A percentile compares a stretch with the other conserved stretches of the same genome.
Evolutionary conservation across 1,140 invertebrate species (phyloP).

Genomic region (Aphidius ervi): DNA sequence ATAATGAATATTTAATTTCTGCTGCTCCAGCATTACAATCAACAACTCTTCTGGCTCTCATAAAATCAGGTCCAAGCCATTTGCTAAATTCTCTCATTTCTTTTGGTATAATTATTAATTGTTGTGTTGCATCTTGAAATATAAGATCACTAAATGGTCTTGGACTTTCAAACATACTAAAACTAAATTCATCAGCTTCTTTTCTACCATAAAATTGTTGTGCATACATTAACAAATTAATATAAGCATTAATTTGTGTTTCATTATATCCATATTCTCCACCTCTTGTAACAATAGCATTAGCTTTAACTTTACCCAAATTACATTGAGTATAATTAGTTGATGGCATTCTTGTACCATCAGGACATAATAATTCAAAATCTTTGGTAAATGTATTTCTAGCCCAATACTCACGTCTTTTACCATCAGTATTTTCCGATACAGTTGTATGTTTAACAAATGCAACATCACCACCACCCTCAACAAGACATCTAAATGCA

Average conservation of each 20-base stretch:
- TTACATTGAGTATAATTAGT: constrained; percentile 82
- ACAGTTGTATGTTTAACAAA: constrained; percentile 93
- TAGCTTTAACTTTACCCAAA: constrained; percentile 85
- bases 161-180: constrained; percentile 83
- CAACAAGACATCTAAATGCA: constrained; percentile 88
- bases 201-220: constrained; percentile 87
- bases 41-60: constrained; percentile 71
- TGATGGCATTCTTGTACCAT: constrained; percentile 77
- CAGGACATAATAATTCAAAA: constrained; percentile 89
- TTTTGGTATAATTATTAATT: constrained; percentile 67
- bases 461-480: constrained; percentile 91
- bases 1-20: constrained; percentile 32
- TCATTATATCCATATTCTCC: constrained; percentile 67
- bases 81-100: constrained; percentile 61
- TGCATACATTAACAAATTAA: constrained; percentile 84
- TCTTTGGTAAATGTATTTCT: constrained; percentile 87
- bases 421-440: constrained; percentile 84
- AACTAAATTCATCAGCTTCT: constrained; percentile 80
- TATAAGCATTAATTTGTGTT: constrained; percentile 76
- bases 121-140: constrained; percentile 87
- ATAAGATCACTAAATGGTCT: constrained; percentile 82
- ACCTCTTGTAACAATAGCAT: constrained; percentile 84
- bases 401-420: constrained; percentile 88
- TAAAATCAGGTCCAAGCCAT: constrained; percentile 72
- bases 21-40: constrained; percentile 66